Conservation (phyloP, 2,113 vertebrate genomes). For the Myiopsitta monachus region DNA sequence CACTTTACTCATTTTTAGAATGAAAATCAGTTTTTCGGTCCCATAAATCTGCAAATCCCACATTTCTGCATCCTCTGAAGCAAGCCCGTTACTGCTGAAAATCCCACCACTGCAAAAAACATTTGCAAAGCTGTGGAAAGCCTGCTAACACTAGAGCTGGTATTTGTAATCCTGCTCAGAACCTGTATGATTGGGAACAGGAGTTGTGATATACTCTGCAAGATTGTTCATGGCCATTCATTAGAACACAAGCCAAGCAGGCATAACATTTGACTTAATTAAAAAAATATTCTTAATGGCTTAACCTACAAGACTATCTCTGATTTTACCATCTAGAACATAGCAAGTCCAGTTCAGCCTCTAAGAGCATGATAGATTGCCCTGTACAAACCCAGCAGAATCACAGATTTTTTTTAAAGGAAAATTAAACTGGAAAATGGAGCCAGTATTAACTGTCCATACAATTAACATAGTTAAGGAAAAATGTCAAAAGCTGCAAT, state of each 20-base stretch:
- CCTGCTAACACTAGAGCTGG: not conserved
- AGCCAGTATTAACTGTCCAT: not conserved
- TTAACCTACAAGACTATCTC: not conserved
- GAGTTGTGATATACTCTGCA: not conserved
- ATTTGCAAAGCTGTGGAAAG: not conserved
- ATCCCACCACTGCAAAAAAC: not conserved
- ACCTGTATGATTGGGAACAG: not conserved
- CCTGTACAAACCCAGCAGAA: not conserved
- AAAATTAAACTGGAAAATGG: not conserved
- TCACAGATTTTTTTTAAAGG: not conserved
- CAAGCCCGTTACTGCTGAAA: not conserved
- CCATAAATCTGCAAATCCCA: not conserved
- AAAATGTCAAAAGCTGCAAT: not conserved
- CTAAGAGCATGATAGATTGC: not conserved
- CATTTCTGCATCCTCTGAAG: not conserved
- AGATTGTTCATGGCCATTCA: not conserved
- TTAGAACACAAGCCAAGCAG: not conserved
- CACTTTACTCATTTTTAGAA: not conserved
- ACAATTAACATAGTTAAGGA: not conserved
- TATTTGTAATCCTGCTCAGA: not conserved
- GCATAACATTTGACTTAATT: not conserved
- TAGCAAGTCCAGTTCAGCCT: not conserved
- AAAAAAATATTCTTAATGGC: not conserved
- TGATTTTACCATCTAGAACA: not conserved
- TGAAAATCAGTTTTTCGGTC: not conserved